phyloP scores from a whole-genome alignment of 1,140 invertebrate species.

The Calliphora vicina region DNA sequence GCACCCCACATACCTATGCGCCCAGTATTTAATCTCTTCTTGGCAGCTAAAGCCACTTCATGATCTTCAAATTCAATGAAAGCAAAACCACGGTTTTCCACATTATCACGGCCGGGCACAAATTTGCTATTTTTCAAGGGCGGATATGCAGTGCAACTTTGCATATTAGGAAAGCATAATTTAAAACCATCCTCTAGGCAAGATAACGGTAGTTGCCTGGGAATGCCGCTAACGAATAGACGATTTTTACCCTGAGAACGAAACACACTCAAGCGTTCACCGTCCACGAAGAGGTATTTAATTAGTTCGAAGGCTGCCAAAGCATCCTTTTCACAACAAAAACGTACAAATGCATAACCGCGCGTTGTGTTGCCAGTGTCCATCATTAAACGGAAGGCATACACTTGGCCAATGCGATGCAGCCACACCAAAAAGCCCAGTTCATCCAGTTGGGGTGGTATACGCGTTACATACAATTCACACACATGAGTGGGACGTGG shows the following conservation, averaged over 20 bases:
- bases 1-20: constrained; percentile 37
- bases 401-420: constrained; percentile 69
- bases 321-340: constrained; percentile 33
- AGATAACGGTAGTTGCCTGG: not conserved
- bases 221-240: constrained; percentile 37
- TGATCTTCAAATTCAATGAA: constrained; percentile 42
- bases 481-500: constrained; percentile 68
- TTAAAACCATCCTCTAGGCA: constrained; percentile 34
- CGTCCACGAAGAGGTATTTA: constrained; percentile 21
- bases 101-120: not conserved
- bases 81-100: constrained; percentile 39
- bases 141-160: not conserved
- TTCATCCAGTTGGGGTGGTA: constrained; percentile 81
- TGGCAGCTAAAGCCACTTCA: constrained; percentile 38
- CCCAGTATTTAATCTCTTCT: constrained; percentile 28
- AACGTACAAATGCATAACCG: constrained; percentile 41
- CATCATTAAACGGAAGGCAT: constrained; percentile 83
- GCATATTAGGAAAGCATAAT: constrained; percentile 20
- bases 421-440: constrained; percentile 84
- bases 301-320: constrained; percentile 36
- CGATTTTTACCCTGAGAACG: constrained; percentile 39
- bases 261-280: constrained; percentile 25
- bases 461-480: constrained; percentile 87
- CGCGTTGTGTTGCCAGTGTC: constrained; percentile 73
- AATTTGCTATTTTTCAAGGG: not conserved